These are phyloP conservation scores for Hermaeophaga mercurialis DNA, from an alignment of 2,888 invertebrate genomes.

Conservation along the genomic window DNA sequence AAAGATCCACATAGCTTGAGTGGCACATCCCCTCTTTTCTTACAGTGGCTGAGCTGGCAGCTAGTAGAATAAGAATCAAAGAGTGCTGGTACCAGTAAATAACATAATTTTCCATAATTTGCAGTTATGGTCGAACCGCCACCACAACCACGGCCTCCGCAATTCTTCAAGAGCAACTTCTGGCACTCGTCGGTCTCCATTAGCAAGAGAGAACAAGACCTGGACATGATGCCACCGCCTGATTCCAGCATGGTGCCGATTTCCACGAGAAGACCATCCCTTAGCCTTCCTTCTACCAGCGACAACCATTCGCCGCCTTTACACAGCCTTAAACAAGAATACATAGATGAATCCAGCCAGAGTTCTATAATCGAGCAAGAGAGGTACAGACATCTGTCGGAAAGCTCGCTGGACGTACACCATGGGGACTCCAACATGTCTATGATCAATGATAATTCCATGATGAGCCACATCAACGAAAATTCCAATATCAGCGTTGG, in stretches of 20 bases:
- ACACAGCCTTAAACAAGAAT: constrained; percentile 67
- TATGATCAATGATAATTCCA: constrained; percentile 56
- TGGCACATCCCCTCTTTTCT: constrained; percentile 54
- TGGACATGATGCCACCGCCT: constrained; percentile 74
- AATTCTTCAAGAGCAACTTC: constrained; percentile 42
- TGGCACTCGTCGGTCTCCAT: constrained; percentile 52
- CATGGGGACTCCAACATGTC: constrained; percentile 56
- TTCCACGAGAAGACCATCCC: constrained; percentile 66
- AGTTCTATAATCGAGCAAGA: constrained; percentile 60
- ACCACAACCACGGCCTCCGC: constrained; percentile 36
- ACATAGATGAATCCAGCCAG: constrained; percentile 75
- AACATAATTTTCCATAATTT: constrained; percentile 53
- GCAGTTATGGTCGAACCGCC: constrained; percentile 53
- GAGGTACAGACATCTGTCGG: constrained; percentile 55
- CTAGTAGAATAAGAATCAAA: constrained; percentile 46
- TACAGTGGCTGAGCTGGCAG: constrained; percentile 58
- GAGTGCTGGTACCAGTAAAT: constrained; percentile 44
- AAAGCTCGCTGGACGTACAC: constrained; percentile 57
- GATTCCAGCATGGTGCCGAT: constrained; percentile 66
- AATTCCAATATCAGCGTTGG: constrained; percentile 52
- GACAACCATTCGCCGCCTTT: constrained; percentile 63
- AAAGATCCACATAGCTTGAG: constrained; percentile 49
- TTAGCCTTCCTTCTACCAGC: constrained; percentile 61
- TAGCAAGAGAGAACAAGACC: constrained; percentile 61
- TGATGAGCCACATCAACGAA: constrained; percentile 47